Evolutionary conservation across 2,797 vertebrate genomes (phyloP).

Genomic region (Chrysocyon brachyurus): DNA sequence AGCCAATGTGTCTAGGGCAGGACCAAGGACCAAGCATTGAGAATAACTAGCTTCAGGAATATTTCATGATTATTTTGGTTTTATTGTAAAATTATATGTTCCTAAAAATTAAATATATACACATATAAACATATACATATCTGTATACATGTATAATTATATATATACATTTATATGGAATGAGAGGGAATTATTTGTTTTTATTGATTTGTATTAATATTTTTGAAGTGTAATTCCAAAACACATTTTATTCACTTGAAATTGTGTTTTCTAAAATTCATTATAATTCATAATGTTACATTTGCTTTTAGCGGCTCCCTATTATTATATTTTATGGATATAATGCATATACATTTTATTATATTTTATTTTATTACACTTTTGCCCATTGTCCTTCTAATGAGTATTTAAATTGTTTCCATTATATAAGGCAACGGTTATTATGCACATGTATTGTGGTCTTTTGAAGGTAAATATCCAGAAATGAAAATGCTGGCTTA

Average conservation of each 20-base stretch:
- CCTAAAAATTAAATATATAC: neutral
- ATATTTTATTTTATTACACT: neutral
- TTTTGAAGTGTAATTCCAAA: neutral
- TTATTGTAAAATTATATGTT: neutral
- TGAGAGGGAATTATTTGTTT: neutral
- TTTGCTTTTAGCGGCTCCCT: neutral
- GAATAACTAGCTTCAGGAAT: neutral
- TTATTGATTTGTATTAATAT: conserved; percentile 19
- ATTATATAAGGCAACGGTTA: neutral
- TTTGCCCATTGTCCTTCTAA: neutral
- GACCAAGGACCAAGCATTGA: neutral
- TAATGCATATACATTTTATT: neutral
- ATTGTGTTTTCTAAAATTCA: neutral
- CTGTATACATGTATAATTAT: neutral
- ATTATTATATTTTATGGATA: neutral
- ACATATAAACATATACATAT: neutral
- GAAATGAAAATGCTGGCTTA: neutral
- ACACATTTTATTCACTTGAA: neutral
- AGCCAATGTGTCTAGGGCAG: neutral
- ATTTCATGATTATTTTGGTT: neutral
- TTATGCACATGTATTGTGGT: neutral
- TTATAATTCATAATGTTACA: neutral
- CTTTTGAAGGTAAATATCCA: neutral
- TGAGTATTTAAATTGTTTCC: neutral
- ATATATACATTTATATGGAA: neutral